Evolutionary conservation across 2,888 invertebrate species (phyloP).

Genomic region (Cantharis lateralis): DNA sequence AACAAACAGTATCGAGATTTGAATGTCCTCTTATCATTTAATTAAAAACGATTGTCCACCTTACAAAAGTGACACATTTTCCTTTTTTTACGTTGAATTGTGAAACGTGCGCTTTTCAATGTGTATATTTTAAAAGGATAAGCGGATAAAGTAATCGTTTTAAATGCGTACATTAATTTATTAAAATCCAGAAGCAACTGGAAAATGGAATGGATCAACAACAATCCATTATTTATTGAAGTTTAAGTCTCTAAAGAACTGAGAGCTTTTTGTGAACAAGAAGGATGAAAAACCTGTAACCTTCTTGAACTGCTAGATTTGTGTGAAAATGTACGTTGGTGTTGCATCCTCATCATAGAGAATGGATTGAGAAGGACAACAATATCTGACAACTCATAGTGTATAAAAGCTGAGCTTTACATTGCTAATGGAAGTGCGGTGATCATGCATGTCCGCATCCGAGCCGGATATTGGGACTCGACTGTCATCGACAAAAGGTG

Average conservation of each 20-base stretch:
- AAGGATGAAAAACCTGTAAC: slow-evolving; percentile 15
- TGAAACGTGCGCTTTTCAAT: background rate
- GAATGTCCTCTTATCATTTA: slow-evolving; percentile 5
- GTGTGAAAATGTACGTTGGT: slow-evolving; percentile 18
- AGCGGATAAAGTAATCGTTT: background rate
- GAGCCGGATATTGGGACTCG: slow-evolving; percentile 39
- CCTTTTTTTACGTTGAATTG: background rate
- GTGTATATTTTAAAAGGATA: background rate
- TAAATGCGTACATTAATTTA: slow-evolving; percentile 7
- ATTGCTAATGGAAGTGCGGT: slow-evolving; percentile 39
- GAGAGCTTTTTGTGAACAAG: slow-evolving; percentile 11
- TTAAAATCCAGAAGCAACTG: slow-evolving; percentile 5
- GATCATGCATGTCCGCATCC: slow-evolving; percentile 38
- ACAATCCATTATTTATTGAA: slow-evolving; percentile 19
- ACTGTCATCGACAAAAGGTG: slow-evolving; percentile 43
- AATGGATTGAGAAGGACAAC: slow-evolving; percentile 13
- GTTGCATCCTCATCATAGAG: slow-evolving; percentile 17
- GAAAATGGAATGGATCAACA: slow-evolving; percentile 13
- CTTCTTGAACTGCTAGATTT: slow-evolving; percentile 12
- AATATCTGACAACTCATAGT: slow-evolving; percentile 8
- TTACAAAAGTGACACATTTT: background rate
- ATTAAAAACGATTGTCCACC: slow-evolving; percentile 8
- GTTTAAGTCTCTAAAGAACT: slow-evolving; percentile 16
- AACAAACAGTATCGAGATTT: background rate
- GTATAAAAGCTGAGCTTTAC: slow-evolving; percentile 20